A percentile compares a stretch with the other conserved stretches of the same genome.
Conservation (phyloP, 2,797 vertebrate species). For the Poecilia gillii region DNA sequence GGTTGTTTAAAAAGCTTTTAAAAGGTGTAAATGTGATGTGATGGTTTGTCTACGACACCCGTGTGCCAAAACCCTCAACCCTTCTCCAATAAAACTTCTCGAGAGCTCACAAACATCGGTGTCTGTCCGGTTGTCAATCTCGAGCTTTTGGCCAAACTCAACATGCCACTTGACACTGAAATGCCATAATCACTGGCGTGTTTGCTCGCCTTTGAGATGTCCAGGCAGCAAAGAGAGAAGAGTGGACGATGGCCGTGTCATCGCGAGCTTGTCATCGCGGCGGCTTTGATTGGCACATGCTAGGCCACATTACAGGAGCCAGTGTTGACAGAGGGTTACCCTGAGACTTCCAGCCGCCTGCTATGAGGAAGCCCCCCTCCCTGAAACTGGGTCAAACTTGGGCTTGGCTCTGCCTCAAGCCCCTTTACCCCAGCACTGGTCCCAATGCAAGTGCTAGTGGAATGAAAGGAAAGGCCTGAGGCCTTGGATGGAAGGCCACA, state of each 20-base stretch:
- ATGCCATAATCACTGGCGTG: conserved; percentile 76
- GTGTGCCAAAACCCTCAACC: conserved; percentile 56
- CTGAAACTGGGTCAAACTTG: conserved; percentile 75
- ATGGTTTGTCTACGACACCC: conserved; percentile 50
- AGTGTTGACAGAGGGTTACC: conserved; percentile 74
- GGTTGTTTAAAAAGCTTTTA: conserved; percentile 14
- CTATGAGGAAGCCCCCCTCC: conserved; percentile 51
- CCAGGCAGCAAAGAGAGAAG: conserved; percentile 65
- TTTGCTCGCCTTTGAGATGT: conserved; percentile 71
- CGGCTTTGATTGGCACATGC: conserved; percentile 75
- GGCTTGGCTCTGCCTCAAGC: conserved; percentile 56
- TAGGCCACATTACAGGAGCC: conserved; percentile 70
- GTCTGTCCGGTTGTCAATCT: conserved; percentile 70
- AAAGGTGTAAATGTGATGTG: conserved; percentile 51
- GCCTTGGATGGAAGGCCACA: conserved; percentile 50
- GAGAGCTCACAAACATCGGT: conserved; percentile 66
- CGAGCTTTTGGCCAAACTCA: conserved; percentile 57
- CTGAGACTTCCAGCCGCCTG: conserved; percentile 61
- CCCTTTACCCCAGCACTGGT: conserved; percentile 51
- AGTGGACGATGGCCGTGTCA: conserved; percentile 70
- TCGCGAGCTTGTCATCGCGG: conserved; percentile 68
- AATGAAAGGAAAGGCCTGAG: conserved; percentile 56
- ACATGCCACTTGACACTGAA: conserved; percentile 78
- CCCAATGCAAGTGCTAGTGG: conserved; percentile 44
- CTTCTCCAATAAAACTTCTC: conserved; percentile 61